A percentile compares a stretch with the other conserved stretches of the same genome.
Conservation (phyloP, 2,888 invertebrate genomes). For the Agrochola macilenta region DNA sequence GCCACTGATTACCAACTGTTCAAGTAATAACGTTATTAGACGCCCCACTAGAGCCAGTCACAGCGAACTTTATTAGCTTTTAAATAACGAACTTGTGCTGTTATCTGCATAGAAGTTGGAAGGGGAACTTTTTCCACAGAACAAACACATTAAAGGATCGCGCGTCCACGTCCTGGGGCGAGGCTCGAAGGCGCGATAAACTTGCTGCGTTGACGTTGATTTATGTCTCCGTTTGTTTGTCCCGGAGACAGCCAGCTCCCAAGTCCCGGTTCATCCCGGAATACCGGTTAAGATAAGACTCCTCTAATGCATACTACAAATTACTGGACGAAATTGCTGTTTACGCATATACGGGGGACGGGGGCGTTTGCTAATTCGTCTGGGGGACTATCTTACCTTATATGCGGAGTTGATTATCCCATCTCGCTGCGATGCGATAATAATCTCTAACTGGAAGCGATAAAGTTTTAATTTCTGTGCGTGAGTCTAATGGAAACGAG, state of each 20-base stretch:
- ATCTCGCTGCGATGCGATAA: constrained; percentile 49
- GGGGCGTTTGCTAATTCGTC: constrained; percentile 67
- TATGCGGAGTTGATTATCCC: constrained; percentile 65
- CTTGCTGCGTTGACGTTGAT: constrained; percentile 87
- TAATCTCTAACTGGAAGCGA: constrained; percentile 57
- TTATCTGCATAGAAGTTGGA: constrained; percentile 73
- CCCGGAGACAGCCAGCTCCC: constrained; percentile 81
- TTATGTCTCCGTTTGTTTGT: constrained; percentile 89
- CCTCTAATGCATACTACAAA: constrained; percentile 84
- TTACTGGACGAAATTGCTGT: constrained; percentile 82
- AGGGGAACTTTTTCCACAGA: constrained; percentile 76
- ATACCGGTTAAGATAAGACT: constrained; percentile 83
- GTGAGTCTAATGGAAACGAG: constrained; percentile 55
- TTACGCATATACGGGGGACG: constrained; percentile 75
- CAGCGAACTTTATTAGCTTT: constrained; percentile 68
- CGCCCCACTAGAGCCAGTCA: constrained; percentile 37
- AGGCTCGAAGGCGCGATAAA: constrained; percentile 85
- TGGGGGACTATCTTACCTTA: constrained; percentile 69
- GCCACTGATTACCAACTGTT: constrained; percentile 43
- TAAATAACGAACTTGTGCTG: constrained; percentile 66
- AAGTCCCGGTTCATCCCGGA: constrained; percentile 81
- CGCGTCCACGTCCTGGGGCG: constrained; percentile 76
- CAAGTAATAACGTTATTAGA: constrained; percentile 57
- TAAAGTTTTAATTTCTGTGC: constrained; percentile 60
- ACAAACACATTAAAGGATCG: constrained; percentile 86